Conservation (phyloP, 2,888 invertebrate species). For the Diloba caeruleocephala region DNA sequence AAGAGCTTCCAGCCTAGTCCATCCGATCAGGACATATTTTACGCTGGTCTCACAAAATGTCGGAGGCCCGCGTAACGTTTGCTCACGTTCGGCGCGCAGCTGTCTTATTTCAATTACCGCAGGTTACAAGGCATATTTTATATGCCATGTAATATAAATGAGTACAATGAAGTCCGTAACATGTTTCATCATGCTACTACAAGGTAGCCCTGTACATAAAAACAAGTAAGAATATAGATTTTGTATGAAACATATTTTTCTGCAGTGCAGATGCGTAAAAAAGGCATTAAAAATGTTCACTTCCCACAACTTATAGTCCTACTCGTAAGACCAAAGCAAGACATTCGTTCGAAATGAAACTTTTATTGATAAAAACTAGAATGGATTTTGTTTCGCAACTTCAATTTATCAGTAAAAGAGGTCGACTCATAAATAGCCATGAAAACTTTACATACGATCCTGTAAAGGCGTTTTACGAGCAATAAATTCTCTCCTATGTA, state of each 20-base stretch:
- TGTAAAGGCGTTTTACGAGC: conserved; percentile 55
- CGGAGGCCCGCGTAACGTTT: too few relatives aligned
- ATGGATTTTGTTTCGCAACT: conserved; percentile 38
- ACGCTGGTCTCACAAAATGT: too few relatives aligned
- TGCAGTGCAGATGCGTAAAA: conserved; percentile 10
- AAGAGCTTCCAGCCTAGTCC: too few relatives aligned
- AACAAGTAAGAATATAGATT: too few relatives aligned
- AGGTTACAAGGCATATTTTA: too few relatives aligned
- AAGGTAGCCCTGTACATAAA: too few relatives aligned
- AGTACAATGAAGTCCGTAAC: too few relatives aligned
- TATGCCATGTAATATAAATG: too few relatives aligned
- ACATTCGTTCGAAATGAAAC: conserved; percentile 34
- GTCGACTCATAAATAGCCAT: conserved; percentile 3
- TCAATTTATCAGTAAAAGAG: conserved; percentile 21
- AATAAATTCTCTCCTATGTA: conserved; percentile 48
- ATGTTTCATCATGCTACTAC: too few relatives aligned
- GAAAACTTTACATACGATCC: conserved; percentile 42
- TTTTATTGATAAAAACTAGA: conserved; percentile 36
- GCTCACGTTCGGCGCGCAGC: too few relatives aligned
- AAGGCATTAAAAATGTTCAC: conserved; percentile 4
- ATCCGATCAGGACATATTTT: too few relatives aligned
- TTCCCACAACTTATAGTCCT: conserved; percentile 11
- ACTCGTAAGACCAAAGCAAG: conserved; percentile 13
- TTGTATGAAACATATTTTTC: not conserved
- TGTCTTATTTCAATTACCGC: too few relatives aligned